Base-by-base conservation (phyloP, 2,888 invertebrate genomes). In the Himalopsyche kuldschensis region DNA sequence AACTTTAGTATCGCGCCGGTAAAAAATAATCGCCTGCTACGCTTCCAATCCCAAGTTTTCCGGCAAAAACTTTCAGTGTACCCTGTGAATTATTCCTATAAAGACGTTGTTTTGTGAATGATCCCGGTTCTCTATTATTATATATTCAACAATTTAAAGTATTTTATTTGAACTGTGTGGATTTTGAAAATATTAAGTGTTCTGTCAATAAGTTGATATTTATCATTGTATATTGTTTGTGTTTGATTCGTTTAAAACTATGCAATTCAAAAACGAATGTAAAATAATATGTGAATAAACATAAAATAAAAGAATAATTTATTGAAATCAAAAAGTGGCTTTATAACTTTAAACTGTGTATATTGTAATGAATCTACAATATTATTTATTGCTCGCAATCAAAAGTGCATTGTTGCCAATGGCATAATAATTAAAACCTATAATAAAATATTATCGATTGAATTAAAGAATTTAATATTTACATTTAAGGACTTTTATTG, bases 31-130 rank as follows among this genome's bases (percentile, higher is more conserved):
- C 77, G 20, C 5, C 35, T 24, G 77, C 41, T 77, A 35, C 32
- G 77, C 35, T 27, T 77, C 35, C 46, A 20, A 77, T 78, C 20
- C 81, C 78, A 84, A 79, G 81, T 84, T 82, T 84, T 84, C 84
- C 79, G 79, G 78, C 79, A 81, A 63, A 81, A 84, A 84, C 84
- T 84, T 84, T 84, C 81, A 81, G 84, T 82, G 84, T 75, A 48
- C 81, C 81, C 63, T 80, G 77, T 81, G 78, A 77, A 80, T 76
- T 82, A 46, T 77, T 77, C 46, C 17, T 77, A 79, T 35, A 79
- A 79, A 46, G 82, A 84, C 84, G 84, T 84, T 46, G 79, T 82
- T 79, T 84, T 84, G 84, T 84, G 84, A 84, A 84, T 47, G 27
- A 48, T 78, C 31, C 27, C 27, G 24, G 11, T 27, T 27, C 20